A percentile compares a stretch with the other conserved stretches of the same genome.
These are phyloP conservation scores for Caenorhabditis plicata DNA, from an alignment of 2,888 invertebrate species.

Conservation along the genomic window DNA sequence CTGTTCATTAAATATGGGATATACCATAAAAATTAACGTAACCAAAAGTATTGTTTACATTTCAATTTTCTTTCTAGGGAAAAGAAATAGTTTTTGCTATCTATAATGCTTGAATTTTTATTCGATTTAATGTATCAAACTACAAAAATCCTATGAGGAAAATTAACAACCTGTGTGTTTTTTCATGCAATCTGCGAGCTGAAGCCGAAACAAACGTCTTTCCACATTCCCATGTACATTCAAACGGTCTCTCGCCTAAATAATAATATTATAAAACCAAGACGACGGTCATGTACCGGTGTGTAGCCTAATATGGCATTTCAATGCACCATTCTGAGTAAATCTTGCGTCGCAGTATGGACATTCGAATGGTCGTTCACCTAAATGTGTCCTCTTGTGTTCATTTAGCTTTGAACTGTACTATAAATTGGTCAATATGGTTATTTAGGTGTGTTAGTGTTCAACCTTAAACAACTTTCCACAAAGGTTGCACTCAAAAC, in stretches of 20 bases:
- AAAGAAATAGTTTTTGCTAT: too few relatives aligned
- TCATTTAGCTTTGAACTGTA: constrained; percentile 23
- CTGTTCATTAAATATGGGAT: too few relatives aligned
- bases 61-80: too few relatives aligned
- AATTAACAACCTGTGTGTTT: constrained; percentile 34
- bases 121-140: background rate
- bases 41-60: too few relatives aligned
- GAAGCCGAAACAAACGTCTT: constrained; percentile 48
- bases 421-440: too few relatives aligned
- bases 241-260: constrained; percentile 49
- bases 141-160: background rate
- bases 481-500: constrained; percentile 3
- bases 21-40: too few relatives aligned
- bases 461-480: constrained; percentile 5
- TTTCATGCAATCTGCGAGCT: constrained; percentile 48
- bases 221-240: constrained; percentile 56
- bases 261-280: too few relatives aligned
- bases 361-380: constrained; percentile 15
- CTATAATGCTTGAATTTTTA: too few relatives aligned
- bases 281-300: constrained; percentile 16
- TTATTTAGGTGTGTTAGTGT: too few relatives aligned
- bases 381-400: constrained; percentile 17
- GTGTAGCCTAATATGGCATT: constrained; percentile 31
- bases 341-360: constrained; percentile 18
- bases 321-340: constrained; percentile 41